Conservation (phyloP, 2,113 vertebrate species). For the Heloderma charlesbogerti region DNA sequence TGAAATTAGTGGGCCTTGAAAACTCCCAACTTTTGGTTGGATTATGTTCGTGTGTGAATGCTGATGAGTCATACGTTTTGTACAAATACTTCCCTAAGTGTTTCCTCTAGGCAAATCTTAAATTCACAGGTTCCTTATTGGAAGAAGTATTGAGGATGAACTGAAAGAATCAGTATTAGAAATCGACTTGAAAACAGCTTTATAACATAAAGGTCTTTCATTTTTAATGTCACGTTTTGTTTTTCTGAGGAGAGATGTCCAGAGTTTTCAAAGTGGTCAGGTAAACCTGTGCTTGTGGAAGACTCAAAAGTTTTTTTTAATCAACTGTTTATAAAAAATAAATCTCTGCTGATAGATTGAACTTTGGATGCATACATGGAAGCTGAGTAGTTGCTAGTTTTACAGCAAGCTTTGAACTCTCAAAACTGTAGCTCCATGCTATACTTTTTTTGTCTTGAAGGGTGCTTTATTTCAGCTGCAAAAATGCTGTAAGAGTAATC, state of each 20-base stretch:
- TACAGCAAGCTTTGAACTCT: neutral
- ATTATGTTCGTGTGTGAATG: neutral
- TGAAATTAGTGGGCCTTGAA: neutral
- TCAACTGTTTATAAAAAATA: slow-evolving; percentile 1
- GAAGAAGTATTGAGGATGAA: neutral
- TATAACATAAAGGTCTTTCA: neutral
- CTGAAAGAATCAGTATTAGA: neutral
- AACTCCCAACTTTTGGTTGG: neutral
- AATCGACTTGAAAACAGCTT: neutral
- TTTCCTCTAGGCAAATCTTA: neutral
- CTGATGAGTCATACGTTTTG: neutral
- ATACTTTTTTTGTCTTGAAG: neutral
- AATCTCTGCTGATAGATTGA: neutral
- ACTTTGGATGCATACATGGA: neutral
- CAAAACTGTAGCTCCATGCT: neutral
- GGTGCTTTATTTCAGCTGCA: neutral
- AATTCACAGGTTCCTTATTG: neutral
- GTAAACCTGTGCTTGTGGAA: neutral
- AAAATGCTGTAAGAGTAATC: neutral
- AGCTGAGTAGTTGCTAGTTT: slow-evolving; percentile 26
- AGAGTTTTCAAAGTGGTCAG: neutral
- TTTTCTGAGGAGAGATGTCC: neutral
- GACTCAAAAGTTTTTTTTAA: neutral
- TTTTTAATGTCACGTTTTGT: neutral
- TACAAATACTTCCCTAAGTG: neutral